Percentiles rank a stretch among this genome's conserved stretches.
Evolutionary conservation across 1,140 invertebrate species (phyloP).

Genomic region (Parasteatoda tepidariorum): DNA sequence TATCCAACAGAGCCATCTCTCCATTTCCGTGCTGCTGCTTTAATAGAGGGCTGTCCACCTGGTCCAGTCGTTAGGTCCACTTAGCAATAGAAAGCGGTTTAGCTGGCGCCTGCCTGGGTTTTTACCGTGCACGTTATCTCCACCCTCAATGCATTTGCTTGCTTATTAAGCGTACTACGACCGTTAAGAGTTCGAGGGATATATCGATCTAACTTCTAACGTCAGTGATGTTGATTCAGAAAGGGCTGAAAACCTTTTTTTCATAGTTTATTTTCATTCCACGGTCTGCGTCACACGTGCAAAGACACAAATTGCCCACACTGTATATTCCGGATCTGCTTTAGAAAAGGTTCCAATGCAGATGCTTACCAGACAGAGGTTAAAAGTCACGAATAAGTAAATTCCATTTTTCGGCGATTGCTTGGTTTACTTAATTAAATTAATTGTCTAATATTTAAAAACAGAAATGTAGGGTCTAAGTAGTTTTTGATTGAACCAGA

Average conservation of each 20-base stretch:
- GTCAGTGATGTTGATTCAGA: constrained; percentile 45
- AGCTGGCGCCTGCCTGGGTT: constrained; percentile 22
- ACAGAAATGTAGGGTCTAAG: too few species aligned
- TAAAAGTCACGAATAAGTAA: too few species aligned
- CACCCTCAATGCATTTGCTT: constrained; percentile 15
- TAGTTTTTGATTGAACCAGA: too few species aligned
- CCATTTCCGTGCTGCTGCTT: neutral
- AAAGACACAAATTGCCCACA: too few species aligned
- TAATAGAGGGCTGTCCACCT: neutral
- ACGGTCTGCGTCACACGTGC: constrained; percentile 32
- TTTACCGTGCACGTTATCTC: constrained; percentile 44
- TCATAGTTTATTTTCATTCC: constrained; percentile 47
- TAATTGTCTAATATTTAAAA: too few species aligned
- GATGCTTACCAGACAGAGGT: too few species aligned
- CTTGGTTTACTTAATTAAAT: too few species aligned
- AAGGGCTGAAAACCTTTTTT: constrained; percentile 40
- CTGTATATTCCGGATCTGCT: too few species aligned
- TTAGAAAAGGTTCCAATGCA: too few species aligned
- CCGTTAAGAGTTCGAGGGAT: constrained; percentile 9
- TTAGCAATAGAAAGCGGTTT: neutral
- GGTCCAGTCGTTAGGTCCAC: neutral
- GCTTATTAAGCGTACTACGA: constrained; percentile 28
- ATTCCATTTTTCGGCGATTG: too few species aligned
- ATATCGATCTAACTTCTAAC: constrained; percentile 41
- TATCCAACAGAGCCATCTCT: too few species aligned